Percentiles rank a stretch among this genome's conserved stretches.
Evolutionary conservation across 2,113 vertebrate genomes (phyloP).

Genomic region (Callorhinus ursinus): DNA sequence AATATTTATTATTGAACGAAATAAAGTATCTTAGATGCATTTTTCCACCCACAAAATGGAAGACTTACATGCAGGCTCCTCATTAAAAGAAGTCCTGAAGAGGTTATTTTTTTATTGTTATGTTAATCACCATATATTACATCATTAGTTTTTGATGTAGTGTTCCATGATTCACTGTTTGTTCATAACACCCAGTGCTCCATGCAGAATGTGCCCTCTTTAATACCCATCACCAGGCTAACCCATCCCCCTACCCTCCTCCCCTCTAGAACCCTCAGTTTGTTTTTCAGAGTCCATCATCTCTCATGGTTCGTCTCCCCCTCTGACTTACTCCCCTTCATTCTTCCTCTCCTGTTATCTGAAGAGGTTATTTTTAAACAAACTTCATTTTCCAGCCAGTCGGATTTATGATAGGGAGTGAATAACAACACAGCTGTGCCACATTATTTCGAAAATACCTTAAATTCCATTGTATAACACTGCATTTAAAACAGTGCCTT

Average conservation of each 20-base stretch:
- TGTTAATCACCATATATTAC: no score
- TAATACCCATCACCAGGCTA: no score
- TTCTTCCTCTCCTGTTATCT: background rate
- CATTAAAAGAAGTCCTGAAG: conserved; percentile 69
- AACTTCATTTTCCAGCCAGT: conserved; percentile 79
- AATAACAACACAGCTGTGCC: conserved; percentile 70
- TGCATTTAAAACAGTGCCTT: conserved; percentile 18
- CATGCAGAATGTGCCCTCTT: no score
- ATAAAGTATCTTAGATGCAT: conserved; percentile 37
- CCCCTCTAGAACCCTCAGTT: no score
- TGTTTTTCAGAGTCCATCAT: no score
- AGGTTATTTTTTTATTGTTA: conserved; percentile 68
- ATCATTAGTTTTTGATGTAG: no score
- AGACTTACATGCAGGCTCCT: background rate
- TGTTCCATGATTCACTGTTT: no score
- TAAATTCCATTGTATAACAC: conserved; percentile 62
- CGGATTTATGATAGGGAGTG: conserved; percentile 71
- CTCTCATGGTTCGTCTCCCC: no score
- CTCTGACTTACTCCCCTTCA: no score
- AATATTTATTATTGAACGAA: conserved; percentile 69
- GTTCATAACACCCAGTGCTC: no score
- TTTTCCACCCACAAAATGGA: conserved; percentile 72
- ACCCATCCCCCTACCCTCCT: no score
- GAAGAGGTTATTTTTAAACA: conserved; percentile 77
- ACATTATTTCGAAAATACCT: conserved; percentile 72